Base-by-base conservation (phyloP, 2,797 vertebrate genomes). In the Melanitta fusca region DNA sequence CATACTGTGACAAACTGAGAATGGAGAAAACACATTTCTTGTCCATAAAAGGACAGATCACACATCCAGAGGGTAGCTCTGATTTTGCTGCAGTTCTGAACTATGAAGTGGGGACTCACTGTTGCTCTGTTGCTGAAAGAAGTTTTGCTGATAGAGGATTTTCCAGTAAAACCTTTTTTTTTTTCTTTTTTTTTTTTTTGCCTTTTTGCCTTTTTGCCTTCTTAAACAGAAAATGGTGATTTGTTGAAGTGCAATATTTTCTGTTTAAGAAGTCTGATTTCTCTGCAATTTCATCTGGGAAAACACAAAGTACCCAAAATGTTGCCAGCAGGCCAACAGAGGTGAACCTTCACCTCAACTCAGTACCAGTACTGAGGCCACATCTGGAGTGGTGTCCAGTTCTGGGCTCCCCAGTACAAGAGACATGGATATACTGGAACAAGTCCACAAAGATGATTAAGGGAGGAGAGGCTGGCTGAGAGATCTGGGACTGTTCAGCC, bases 21-120 rank as follows among this genome's bases (percentile, higher is more conserved):
- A 96, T 94, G 91, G 85, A 89, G 85, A 97, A 97, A 97, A 97
- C 96, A 96, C 96, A 97, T 97, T 97, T 97, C 94, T 97, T 97
- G 93, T 94, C 97, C 95, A 95, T 97, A 97, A 97, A 97, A 97
- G 96, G 97, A 58, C 80, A 97, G 94, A 66, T 84, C 91, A 94
- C 80, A 90, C 86, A 78, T 93, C 94, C 91, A 90, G 88, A 96
- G 91, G 53, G 82, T 91, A 90, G 88, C 68, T 92, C 91, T 79
- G 49, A 93, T 94, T 89, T 90, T 95, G 92, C 68, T 90, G 68
- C 93, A 65, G 87, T 89, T 94, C 87, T 89, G 89, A 87, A 88
- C 93, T 83, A 80, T 86, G 79, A 93, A 95, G 56, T 85, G 84
- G 79, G 82, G 71, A 94, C 79, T 88, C 65, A 73, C 51, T 93